phyloP scores from a whole-genome alignment of 2,888 invertebrate species.

The Entomobrya proxima region DNA sequence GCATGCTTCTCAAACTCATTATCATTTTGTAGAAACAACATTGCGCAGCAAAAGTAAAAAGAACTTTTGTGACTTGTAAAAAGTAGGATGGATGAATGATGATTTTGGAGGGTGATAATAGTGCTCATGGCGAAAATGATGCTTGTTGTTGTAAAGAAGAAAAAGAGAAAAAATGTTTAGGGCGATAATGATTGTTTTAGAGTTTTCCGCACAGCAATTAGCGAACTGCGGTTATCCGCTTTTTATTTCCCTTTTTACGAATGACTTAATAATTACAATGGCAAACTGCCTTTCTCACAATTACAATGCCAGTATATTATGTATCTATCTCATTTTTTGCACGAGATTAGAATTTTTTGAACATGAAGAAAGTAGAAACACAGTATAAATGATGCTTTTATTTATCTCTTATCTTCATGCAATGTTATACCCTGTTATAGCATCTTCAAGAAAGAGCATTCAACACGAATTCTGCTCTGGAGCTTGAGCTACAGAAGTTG shows the following conservation, averaged over 20 bases:
- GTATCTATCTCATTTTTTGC: background rate
- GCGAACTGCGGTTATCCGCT: constrained; percentile 54
- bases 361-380: too few relatives aligned
- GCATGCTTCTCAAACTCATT: constrained; percentile 35
- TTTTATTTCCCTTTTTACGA: constrained; percentile 9
- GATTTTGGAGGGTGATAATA: constrained; percentile 50
- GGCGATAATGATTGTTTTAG: constrained; percentile 57
- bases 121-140: constrained; percentile 52
- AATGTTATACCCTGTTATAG: too few relatives aligned
- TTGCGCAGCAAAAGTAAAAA: background rate
- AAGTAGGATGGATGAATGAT: constrained; percentile 48
- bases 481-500: too few relatives aligned
- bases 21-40: constrained; percentile 42
- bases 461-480: too few relatives aligned
- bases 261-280: constrained; percentile 8
- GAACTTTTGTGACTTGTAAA: constrained; percentile 13
- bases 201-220: constrained; percentile 56
- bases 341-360: constrained; percentile 1
- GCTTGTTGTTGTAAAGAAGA: constrained; percentile 32
- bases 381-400: too few relatives aligned
- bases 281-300: background rate
- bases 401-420: too few relatives aligned
- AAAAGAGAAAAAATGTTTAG: background rate
- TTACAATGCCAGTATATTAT: background rate
- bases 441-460: too few relatives aligned